phyloP scores from a whole-genome alignment of 2,797 vertebrate genomes.

The Heliangelus exortis region DNA sequence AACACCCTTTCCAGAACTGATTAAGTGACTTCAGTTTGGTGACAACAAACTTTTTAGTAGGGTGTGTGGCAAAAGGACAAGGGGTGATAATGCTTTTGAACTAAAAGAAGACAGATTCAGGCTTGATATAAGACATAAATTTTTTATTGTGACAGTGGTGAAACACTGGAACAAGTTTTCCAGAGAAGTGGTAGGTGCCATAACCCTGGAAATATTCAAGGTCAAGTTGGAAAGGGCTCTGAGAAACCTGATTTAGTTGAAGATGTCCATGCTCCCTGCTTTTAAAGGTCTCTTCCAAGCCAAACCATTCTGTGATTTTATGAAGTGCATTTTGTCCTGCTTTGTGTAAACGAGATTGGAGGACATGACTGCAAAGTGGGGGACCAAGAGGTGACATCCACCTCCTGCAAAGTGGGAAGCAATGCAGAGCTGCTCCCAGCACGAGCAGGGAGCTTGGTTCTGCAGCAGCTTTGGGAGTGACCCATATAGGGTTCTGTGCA shows the following conservation, averaged over 20 bases:
- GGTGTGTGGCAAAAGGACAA: neutral
- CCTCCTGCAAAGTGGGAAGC: neutral
- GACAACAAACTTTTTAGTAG: neutral
- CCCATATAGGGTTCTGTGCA: neutral
- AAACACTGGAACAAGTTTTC: neutral
- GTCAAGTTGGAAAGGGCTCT: neutral
- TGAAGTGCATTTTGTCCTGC: neutral
- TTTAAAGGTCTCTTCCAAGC: neutral
- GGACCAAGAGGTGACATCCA: neutral
- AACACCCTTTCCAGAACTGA: neutral
- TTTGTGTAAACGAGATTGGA: neutral
- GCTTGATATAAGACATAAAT: neutral
- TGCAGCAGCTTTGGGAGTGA: neutral
- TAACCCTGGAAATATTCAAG: too few relatives aligned
- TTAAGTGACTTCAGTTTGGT: neutral
- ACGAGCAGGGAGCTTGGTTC: fast-evolving
- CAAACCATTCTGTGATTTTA: fast-evolving
- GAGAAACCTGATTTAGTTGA: neutral
- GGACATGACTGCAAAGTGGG: fast-evolving
- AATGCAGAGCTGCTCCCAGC: neutral
- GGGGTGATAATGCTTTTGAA: neutral
- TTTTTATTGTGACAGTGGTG: neutral
- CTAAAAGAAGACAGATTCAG: neutral
- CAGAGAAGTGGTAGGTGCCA: neutral
- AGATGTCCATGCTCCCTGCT: neutral